Evolutionary conservation across 1,140 invertebrate genomes (phyloP), one percentile per base, ranked within the genome.

Genomic region (Oryctes rhinoceros): DNA sequence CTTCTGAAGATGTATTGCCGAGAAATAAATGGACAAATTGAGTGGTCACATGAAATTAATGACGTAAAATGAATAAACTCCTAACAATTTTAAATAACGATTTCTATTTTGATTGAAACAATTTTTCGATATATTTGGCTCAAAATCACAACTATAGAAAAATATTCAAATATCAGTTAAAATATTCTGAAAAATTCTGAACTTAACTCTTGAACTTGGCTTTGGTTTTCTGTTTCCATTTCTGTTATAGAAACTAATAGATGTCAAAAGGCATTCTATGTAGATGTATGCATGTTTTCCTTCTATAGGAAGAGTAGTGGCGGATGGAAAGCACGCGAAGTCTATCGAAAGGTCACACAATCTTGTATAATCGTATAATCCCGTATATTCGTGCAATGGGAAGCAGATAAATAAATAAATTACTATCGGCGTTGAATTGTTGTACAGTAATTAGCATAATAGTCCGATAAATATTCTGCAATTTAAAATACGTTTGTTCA

Each of bases 371-470:
- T 71, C 18, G 65, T 30, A n/a, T 24, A 20, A 5, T 35, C 65
- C 13, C 65, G 65, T 24, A 15, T 30, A 71, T 35, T 35, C 13
- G 20, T 15, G 11, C 10, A 71, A 13, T 13, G 35, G 35, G 65
- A 71, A 35, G 1, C 65, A 71, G 24, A 71, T 15, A 71, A 71
- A 71, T 71, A 71, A 24, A 71, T 71, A 71, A 71, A 71, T 71
- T 71, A 71, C 35, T 71, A 71, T 71, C 65, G 18, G 35, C 20
- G 65, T 24, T 71, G 65, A 71, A 71, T 71, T 71, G 35, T 71
- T 71, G 65, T 71, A 37, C 18, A 35, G 65, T 6, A 5, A 71
- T 71, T 71, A 71, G 4, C 65, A 71, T 71, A 71, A 71, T 71
- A 71, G 24, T 71, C 35, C 53, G 15, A 71, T 71, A 35, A 71